Base-by-base conservation (phyloP, 2,113 vertebrate species). In the Bombycilla garrulus region DNA sequence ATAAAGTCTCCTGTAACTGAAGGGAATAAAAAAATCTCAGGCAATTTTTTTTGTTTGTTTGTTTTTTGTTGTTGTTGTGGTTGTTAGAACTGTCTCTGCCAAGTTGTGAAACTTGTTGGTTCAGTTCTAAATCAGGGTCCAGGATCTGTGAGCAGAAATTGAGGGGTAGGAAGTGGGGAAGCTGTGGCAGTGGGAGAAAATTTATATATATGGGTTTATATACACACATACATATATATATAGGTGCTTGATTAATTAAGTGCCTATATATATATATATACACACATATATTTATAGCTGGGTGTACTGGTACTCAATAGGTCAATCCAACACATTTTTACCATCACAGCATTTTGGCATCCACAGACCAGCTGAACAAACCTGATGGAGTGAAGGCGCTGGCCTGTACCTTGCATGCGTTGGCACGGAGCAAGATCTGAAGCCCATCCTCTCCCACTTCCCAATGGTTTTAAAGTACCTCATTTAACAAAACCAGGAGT, bases 1-100 rank as follows among this genome's bases (percentile, higher is more conserved):
- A 76, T 5, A 90, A 96, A 94, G 81, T 94, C 95, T 96, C 94
- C 91, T 94, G 92, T 82, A 95, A 95, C 91, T 60, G 51, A 93
- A 91, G 61, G 90, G 79, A 44, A 81, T 76, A 70, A 67, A 92
- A 92, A 86, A 85, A 73, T 50, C 62, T 86, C 67, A 28, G n/a
- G 38, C 0, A 11, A 81, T 91, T 87, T 79, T 70, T 62, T 74
- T 42, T 36, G 29, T 10, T 72, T 42, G 18, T 10, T 76, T 36
- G 16, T 14, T 25, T 61, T 28, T 28, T 48, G 29, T 45, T 40
- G 60, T 72, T 85, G 38, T 38, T 38, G 38, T 22, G 57, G 2
- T 58, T 53, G 65, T 82, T 62, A 88, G 90, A 96, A 92, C 90
- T 29, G 58, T 78, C 65, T 86, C 58, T 69, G 45, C 38, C 90